phyloP scores from a whole-genome alignment of 2,113 vertebrate species.

The Corythoichthys haematopterus region DNA sequence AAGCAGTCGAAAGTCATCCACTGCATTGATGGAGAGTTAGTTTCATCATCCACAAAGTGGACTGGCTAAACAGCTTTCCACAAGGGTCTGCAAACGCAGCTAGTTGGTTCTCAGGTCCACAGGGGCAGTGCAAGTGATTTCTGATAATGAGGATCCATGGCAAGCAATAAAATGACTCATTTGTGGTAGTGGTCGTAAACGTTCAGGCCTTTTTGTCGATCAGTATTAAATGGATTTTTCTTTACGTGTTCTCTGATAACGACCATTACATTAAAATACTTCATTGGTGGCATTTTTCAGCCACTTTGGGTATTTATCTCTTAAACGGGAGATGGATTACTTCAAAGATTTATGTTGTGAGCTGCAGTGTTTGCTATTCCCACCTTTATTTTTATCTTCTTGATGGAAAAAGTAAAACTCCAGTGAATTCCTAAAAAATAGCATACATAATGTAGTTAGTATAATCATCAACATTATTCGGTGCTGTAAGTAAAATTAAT shows the following conservation, averaged over 20 bases:
- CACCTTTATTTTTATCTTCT: conserved; percentile 12
- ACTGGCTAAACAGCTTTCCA: conserved; percentile 1
- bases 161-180: conserved; percentile 12
- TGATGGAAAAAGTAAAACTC: conserved; percentile 5
- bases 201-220: conserved; percentile 19
- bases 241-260: conserved; percentile 3
- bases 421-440: background rate
- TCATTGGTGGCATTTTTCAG: conserved; percentile 1
- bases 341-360: conserved; percentile 2
- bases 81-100: background rate
- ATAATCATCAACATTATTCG: conserved; percentile 6
- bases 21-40: conserved; percentile 9
- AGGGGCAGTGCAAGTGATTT: conserved; percentile 17
- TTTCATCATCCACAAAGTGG: conserved; percentile 6
- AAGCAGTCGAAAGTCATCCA: conserved; percentile 10
- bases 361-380: conserved; percentile 13
- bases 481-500: background rate
- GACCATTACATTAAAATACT: conserved; percentile 12
- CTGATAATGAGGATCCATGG: conserved; percentile 16
- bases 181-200: conserved; percentile 20
- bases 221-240: conserved; percentile 1
- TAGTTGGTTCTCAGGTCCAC: background rate
- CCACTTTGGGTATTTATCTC: conserved; percentile 10
- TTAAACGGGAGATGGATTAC: conserved; percentile 17
- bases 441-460: background rate